Base-by-base conservation (phyloP, 1,140 invertebrate genomes). In the Parasteatoda tepidariorum region DNA sequence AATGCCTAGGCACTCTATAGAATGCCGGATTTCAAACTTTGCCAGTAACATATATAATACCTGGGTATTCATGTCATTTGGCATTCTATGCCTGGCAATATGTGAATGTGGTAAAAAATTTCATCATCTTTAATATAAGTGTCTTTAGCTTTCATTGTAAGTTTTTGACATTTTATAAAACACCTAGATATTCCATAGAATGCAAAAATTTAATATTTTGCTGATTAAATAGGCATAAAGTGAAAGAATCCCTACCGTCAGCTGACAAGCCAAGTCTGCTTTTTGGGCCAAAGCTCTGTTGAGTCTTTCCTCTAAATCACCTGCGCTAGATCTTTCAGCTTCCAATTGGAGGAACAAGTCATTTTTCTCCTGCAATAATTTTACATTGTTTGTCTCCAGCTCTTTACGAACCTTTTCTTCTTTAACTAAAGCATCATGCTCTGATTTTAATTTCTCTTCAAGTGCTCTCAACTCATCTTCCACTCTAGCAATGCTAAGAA, bases 341-440 rank as follows among this genome's bases (percentile, higher is more conserved):
- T 98, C 97, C 84, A 99, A 92, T 87, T 92, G 93, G 86, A 93
- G 89, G 87, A 97, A 91, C 74, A 99, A 91, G 67, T 94, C 93
- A 86, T 96, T 97, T 92, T 99, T 99, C 90, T 99, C 97, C 75
- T 95, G 92, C 85, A 96, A 90, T 54, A 98, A 90, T 88, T 97
- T 97, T 85, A 93, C 92, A 90, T 99, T 98, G 87, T 96, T 93
- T 59, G 92, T 94, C 91, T 99, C 98, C 84, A 99, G 90, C 89
- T 99, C 98, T 90, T 99, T 99, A 89, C 98, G 94, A 86, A 95
- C 92, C 89, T 98, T 98, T 89, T 97, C 95, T 91, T 98, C 97
- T 89, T 94, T 95, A 87, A 95, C 95, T 86, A 97, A 94, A 85
- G 95, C 94, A 89, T 98, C 97, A 90, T 99, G 95, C 84, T 95